A percentile compares a stretch with the other conserved stretches of the same genome.
Conservation (phyloP, 2,113 vertebrate genomes). For the Actinemys pallida region DNA sequence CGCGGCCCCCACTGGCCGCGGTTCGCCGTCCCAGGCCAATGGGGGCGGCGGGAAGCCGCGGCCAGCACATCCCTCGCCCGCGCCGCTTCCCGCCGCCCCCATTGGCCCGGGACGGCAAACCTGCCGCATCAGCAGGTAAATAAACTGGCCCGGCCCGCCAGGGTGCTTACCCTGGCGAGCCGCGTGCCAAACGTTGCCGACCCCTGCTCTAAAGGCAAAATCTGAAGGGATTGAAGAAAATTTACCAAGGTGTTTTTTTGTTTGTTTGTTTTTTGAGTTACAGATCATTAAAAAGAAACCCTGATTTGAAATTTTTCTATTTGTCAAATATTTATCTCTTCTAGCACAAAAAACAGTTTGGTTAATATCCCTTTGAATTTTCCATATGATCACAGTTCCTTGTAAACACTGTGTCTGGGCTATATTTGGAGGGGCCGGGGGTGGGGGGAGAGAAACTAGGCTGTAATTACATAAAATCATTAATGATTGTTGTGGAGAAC, state of each 20-base stretch:
- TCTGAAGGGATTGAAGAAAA: neutral
- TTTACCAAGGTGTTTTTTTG: neutral
- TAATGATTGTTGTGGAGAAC: neutral
- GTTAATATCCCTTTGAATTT: neutral
- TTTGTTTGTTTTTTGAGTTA: neutral
- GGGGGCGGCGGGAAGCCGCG: no score
- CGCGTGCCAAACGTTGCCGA: no score
- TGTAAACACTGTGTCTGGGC: neutral
- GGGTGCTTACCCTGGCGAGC: no score
- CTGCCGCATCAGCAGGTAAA: no score
- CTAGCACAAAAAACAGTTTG: neutral
- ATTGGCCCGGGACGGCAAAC: no score
- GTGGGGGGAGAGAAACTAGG: neutral
- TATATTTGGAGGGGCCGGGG: neutral
- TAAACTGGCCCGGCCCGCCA: no score
- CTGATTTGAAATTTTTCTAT: neutral
- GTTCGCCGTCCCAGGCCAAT: no score
- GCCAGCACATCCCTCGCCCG: no score
- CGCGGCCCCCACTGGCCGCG: no score
- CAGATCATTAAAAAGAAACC: neutral
- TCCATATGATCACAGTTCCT: neutral
- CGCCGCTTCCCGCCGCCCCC: no score
- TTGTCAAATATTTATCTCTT: neutral
- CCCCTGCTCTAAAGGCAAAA: neutral
- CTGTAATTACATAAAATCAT: neutral